Conservation (phyloP, 2,113 vertebrate genomes). For the Amazona vittata region DNA sequence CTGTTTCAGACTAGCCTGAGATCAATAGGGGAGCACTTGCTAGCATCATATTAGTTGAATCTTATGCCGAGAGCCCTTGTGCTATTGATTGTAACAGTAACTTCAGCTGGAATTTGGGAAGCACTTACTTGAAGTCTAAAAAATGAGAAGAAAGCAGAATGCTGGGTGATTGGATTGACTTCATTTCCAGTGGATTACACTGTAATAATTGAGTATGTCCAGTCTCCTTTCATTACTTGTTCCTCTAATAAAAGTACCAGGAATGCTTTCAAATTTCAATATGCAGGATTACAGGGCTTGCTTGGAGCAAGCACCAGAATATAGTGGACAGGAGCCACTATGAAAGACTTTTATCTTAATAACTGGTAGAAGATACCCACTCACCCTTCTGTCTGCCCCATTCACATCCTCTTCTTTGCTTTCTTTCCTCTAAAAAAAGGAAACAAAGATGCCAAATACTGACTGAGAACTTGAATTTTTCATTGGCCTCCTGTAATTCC, state of each 20-base stretch:
- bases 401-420: slow-evolving; percentile 27
- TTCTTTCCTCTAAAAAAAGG: slow-evolving; percentile 2
- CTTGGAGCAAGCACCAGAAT: neutral
- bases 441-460: slow-evolving; percentile 53
- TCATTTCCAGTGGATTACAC: slow-evolving; percentile 60
- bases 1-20: slow-evolving; percentile 18
- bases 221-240: slow-evolving; percentile 47
- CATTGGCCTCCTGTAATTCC: slow-evolving; percentile 48
- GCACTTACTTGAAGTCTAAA: slow-evolving; percentile 58
- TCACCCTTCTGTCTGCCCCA: slow-evolving; percentile 22
- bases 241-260: slow-evolving; percentile 27
- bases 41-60: slow-evolving; percentile 51
- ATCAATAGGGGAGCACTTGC: slow-evolving; percentile 53
- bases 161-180: slow-evolving; percentile 56
- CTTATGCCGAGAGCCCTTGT: slow-evolving; percentile 31
- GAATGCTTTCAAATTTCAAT: slow-evolving; percentile 39
- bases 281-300: neutral
- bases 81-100: slow-evolving; percentile 61
- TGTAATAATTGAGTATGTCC: slow-evolving; percentile 60
- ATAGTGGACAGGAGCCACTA: neutral
- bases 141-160: slow-evolving; percentile 58
- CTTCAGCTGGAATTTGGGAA: slow-evolving; percentile 68
- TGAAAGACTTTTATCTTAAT: slow-evolving; percentile 31
- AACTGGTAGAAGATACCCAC: neutral
- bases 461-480: slow-evolving; percentile 57